phyloP scores from a whole-genome alignment of 2,888 invertebrate species.

The Drosophila conformis region DNA sequence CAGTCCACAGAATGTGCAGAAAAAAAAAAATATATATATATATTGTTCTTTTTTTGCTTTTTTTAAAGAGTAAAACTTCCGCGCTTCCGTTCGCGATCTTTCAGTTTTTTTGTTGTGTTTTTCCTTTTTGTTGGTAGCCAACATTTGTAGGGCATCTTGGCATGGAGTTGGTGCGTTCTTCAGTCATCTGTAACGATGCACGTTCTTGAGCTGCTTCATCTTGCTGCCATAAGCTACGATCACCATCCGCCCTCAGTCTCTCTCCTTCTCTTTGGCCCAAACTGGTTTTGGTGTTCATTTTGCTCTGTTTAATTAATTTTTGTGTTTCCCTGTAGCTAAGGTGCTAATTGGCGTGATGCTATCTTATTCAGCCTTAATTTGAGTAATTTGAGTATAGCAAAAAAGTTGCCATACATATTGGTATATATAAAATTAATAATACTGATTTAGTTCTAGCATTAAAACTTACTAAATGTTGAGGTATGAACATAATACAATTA shows the following conservation, averaged over 20 bases:
- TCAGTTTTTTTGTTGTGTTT: constrained; percentile 23
- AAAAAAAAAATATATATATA: not conserved
- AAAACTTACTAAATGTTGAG: not conserved
- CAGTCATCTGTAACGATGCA: constrained; percentile 49
- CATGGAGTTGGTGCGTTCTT: constrained; percentile 37
- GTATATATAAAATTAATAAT: not conserved
- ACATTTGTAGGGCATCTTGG: constrained; percentile 68
- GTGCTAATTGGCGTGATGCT: not conserved
- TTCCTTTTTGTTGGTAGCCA: constrained; percentile 12
- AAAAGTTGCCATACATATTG: not conserved
- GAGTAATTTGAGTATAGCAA: not conserved
- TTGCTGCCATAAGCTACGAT: constrained; percentile 47
- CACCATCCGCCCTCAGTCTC: constrained; percentile 6
- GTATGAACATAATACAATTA: too few species aligned
- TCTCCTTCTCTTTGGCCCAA: constrained; percentile 25
- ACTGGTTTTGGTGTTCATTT: constrained; percentile 64
- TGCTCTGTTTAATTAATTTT: constrained; percentile 61
- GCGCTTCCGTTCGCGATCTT: constrained; percentile 62
- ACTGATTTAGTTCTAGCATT: not conserved
- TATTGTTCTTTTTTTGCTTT: constrained; percentile 5
- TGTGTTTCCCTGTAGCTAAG: constrained; percentile 11
- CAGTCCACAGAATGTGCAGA: constrained; percentile 17
- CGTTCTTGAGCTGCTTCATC: constrained; percentile 68
- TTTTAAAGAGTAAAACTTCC: constrained; percentile 48
- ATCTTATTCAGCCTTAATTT: not conserved